These are phyloP conservation scores for Antennarius maculatus DNA, from an alignment of 2,797 vertebrate species.

Conservation along the genomic window DNA sequence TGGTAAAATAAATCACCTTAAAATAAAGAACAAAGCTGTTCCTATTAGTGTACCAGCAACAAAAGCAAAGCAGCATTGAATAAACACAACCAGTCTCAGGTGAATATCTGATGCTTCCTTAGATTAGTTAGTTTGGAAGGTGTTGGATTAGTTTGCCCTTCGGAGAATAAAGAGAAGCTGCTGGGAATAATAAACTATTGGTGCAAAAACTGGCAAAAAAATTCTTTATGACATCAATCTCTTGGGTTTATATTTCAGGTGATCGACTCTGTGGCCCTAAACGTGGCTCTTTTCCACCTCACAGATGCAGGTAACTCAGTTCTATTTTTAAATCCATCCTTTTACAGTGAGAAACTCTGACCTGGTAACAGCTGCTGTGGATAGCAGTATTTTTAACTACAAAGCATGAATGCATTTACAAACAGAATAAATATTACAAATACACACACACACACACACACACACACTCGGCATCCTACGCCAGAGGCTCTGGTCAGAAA, in stretches of 20 bases:
- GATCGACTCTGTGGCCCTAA: too few relatives aligned
- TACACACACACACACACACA: slow-evolving; percentile 28
- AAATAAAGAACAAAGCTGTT: background rate
- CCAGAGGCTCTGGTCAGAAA: slow-evolving; percentile 64
- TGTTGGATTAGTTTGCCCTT: slow-evolving; percentile 14
- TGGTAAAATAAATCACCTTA: too few relatives aligned
- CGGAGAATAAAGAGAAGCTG: slow-evolving; percentile 17
- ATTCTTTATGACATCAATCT: slow-evolving; percentile 18
- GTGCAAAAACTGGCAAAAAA: slow-evolving; percentile 24
- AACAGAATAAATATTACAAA: slow-evolving; percentile 32
- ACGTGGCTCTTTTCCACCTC: too few relatives aligned
- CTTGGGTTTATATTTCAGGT: background rate
- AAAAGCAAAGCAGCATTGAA: background rate
- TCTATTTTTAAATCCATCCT: slow-evolving; percentile 1
- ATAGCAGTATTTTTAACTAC: slow-evolving; percentile 22
- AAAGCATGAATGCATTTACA: slow-evolving; percentile 24
- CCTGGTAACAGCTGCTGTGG: slow-evolving; percentile 1
- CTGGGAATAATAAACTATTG: slow-evolving; percentile 21
- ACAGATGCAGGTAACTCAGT: background rate
- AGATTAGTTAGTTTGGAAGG: slow-evolving; percentile 29
- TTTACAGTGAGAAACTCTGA: background rate
- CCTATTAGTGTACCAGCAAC: background rate
- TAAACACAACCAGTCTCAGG: background rate
- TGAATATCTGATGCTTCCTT: background rate
- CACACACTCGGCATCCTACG: slow-evolving; percentile 43